phyloP scores from a whole-genome alignment of 2,113 vertebrate genomes.

The Pantherophis guttatus region DNA sequence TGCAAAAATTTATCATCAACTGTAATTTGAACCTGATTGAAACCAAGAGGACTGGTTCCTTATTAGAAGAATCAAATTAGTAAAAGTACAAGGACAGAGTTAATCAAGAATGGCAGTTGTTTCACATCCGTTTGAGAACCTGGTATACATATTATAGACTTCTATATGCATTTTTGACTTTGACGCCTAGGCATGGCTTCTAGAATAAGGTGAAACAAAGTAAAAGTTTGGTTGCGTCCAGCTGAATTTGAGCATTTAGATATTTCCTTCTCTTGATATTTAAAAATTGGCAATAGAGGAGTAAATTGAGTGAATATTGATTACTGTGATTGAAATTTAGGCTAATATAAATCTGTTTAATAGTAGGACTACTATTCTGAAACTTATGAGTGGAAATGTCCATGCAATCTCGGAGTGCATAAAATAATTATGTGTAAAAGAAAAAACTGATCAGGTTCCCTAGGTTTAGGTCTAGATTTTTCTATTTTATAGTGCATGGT shows the following conservation, averaged over 20 bases:
- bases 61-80: neutral
- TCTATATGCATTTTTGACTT: neutral
- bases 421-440: neutral
- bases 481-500: constrained; percentile 11
- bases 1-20: neutral
- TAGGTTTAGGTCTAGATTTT: neutral
- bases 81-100: neutral
- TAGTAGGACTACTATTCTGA: neutral
- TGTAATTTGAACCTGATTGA: neutral
- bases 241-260: neutral
- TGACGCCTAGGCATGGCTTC: neutral
- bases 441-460: neutral
- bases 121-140: neutral
- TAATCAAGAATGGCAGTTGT: neutral
- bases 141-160: neutral
- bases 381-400: neutral
- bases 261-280: neutral
- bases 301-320: neutral
- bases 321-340: neutral
- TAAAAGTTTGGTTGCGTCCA: neutral
- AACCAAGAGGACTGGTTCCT: neutral
- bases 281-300: neutral
- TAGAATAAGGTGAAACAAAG: neutral
- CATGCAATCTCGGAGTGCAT: neutral
- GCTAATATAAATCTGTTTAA: neutral